Evolutionary conservation across 2,888 invertebrate species (phyloP), one percentile per base, ranked within the genome.

Genomic region (Leptogaster cylindrica): DNA sequence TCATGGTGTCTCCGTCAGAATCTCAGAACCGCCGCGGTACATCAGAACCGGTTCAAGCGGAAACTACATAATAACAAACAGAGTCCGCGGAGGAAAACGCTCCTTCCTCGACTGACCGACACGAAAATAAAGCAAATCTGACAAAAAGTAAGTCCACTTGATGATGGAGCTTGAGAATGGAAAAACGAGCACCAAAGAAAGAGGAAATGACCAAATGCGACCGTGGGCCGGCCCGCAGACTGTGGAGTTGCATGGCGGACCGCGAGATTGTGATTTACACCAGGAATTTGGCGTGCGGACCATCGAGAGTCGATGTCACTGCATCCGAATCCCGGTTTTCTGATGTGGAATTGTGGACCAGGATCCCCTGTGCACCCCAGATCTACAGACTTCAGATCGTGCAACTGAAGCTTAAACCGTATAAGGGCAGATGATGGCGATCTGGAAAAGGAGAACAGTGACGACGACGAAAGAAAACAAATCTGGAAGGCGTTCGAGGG

Each of bases 41-140:
- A 10, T 52, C 75, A 74, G 74, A 80, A 80, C 81, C 81, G 79
- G 80, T 80, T 79, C 77, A 75, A 80, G 76, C 80, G 80, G 81
- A 80, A 80, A 80, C 78, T 78, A 77, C 77, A 79, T 76, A 73
- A 73, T 75, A 73, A 73, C 68, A 71, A 66, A 67, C 65, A 67
- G 64, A 69, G 52, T 67, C 61, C 27, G 18, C 12, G 36, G 27
- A 61, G 28, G 61, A 33, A 55, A 46, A 46, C 36, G n/a, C 44
- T 27, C 28, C 28, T 61, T 44, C 44, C 44, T 61, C 44, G 41
- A 20, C 23, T 20, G 12, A 27, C 31, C 28, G 14, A 12, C 51
- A 41, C 8, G 41, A 18, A 51, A 41, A 51, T 25, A 28, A 51
- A 36, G 48, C 31, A 18, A 31, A 14, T 27, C n/a, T 18, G 16